Evolutionary conservation across 2,113 vertebrate genomes (phyloP).

Genomic region (Oreochromis niloticus): DNA sequence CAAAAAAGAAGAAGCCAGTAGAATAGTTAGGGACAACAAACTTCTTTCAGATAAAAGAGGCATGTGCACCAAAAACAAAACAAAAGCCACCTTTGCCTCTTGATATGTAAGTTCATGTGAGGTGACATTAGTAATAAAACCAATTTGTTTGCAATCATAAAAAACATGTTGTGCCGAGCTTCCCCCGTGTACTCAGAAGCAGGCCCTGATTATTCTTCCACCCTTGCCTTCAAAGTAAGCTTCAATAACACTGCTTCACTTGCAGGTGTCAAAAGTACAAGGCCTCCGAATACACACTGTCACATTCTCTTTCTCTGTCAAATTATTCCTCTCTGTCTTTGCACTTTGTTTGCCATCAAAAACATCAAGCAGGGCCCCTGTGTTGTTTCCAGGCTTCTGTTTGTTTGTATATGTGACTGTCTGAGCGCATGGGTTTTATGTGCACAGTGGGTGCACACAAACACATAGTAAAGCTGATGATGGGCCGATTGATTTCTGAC

Average conservation of each 20-base stretch:
- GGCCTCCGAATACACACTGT: conserved; percentile 47
- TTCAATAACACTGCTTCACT: conserved; percentile 58
- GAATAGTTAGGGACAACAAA: conserved; percentile 22
- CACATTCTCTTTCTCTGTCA: conserved; percentile 54
- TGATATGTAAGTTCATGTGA: conserved; percentile 34
- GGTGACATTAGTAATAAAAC: conserved; percentile 52
- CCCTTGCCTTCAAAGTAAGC: conserved; percentile 65
- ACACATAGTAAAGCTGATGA: conserved; percentile 25
- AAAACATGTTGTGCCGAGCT: conserved; percentile 47
- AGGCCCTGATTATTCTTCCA: conserved; percentile 64
- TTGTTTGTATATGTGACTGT: conserved; percentile 36
- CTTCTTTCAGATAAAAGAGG: conserved; percentile 48
- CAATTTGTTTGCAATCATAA: conserved; percentile 69
- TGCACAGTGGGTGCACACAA: conserved; percentile 23
- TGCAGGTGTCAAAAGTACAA: conserved; percentile 62
- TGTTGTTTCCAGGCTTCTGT: conserved; percentile 39
- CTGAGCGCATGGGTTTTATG: conserved; percentile 13
- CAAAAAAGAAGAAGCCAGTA: conserved; percentile 12
- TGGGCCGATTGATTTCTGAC: conserved; percentile 47
- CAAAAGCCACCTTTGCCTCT: conserved; percentile 28
- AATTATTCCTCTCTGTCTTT: conserved; percentile 49
- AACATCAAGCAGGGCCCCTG: conserved; percentile 39
- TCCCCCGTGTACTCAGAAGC: conserved; percentile 49
- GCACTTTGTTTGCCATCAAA: conserved; percentile 54
- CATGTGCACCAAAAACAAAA: conserved; percentile 21